Conservation (phyloP, 2,797 vertebrate genomes). For the Octomys mimax region DNA sequence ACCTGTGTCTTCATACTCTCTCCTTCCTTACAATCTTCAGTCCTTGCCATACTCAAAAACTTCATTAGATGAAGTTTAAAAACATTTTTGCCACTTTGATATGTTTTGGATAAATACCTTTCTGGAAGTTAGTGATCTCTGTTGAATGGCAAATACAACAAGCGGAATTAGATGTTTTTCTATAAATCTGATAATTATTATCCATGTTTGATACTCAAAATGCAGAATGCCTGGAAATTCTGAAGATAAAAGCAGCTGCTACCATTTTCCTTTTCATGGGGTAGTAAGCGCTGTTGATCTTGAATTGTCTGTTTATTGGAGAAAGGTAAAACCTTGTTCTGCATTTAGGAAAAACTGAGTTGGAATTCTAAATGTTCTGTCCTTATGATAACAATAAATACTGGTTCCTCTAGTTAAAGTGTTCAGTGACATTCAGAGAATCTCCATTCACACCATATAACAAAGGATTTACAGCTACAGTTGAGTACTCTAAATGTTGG, state of each 20-base stretch:
- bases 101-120: not conserved
- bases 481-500: not conserved
- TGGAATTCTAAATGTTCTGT: constrained; percentile 57
- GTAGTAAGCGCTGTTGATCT: not conserved
- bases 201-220: not conserved
- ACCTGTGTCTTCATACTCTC: not conserved
- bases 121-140: constrained; percentile 51
- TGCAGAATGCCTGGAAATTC: constrained; percentile 1
- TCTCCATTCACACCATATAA: constrained; percentile 24
- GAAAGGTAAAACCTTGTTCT: not conserved
- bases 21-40: not conserved
- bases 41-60: not conserved
- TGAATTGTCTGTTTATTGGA: not conserved
- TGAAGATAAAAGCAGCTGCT: constrained; percentile 52
- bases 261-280: not conserved
- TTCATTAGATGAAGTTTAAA: not conserved
- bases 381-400: constrained; percentile 40
- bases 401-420: constrained; percentile 49
- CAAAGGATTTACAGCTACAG: not conserved
- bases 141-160: constrained; percentile 49
- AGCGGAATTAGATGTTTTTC: not conserved
- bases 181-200: not conserved
- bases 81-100: not conserved
- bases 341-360: constrained; percentile 17
- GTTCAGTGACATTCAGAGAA: constrained; percentile 12